Evolutionary conservation across 2,113 vertebrate genomes (phyloP), one percentile per base, ranked within the genome.

Genomic region (Isurus oxyrinchus): DNA sequence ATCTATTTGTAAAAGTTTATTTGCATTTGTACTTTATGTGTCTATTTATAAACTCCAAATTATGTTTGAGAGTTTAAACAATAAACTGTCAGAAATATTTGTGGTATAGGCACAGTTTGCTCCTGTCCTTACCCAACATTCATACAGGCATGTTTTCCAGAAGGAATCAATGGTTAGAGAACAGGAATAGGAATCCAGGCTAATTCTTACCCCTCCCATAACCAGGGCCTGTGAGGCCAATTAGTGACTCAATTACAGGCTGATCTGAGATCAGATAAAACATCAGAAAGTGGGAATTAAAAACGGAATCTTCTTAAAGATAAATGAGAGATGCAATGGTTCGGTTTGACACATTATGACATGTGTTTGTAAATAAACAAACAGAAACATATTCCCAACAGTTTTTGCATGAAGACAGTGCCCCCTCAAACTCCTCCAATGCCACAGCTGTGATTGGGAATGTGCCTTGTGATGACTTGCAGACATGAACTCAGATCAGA

Each of bases 401-500:
- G 57, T 35, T 61, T 93, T 93, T 93, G 57, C 31, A 88, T 88
- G 7, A 88, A 90, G 49, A 59, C 27, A 0, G 87, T 90, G 55
- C 2, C 87, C 35, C 31, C 88, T 40, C 90, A 40, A 63, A 21
- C 90, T 23, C 90, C 5, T 93, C 16, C 57, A 61, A 61, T 93
- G 19, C 19, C 6, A 40, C 35, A 40, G 59, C 27, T 57, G 55
- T 57, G 87, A 40, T 93, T 61, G 14, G 57, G 57, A 5, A 93
- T 93, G 35, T 61, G 53, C 59, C 35, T 59, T 93, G 90, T 93
- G 57, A 35, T 23, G 57, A 93, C 90, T 93, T 93, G 90, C 90
- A 61, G 90, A 61, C 57, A 61, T 57, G 90, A 61, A 93, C 57
- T 57, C 90, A 93, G 53, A 93, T 93, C 90, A 93, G 90, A 93